Conservation (phyloP, 1,140 invertebrate genomes). For the Cotesia typhae region DNA sequence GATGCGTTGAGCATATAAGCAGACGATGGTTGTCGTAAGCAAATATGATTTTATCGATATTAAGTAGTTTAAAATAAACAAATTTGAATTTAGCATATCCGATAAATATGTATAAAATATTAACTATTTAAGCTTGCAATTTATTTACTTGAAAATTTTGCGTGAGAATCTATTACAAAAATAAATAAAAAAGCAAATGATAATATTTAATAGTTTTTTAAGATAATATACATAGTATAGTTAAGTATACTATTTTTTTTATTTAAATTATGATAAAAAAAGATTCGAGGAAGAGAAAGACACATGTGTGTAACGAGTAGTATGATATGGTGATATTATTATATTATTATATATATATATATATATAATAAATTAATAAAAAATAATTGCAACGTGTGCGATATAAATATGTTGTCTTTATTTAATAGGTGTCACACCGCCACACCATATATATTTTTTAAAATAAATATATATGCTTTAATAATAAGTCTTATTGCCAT, state of each 20-base stretch:
- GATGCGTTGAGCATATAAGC: constrained; percentile 51
- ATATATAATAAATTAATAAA: too few relatives aligned
- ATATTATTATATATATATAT: too few relatives aligned
- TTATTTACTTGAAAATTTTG: too few relatives aligned
- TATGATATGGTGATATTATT: too few relatives aligned
- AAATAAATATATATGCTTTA: constrained; percentile 40
- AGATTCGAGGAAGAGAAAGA: too few relatives aligned
- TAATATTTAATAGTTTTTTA: too few relatives aligned
- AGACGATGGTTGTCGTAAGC: constrained; percentile 22
- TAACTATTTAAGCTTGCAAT: constrained; percentile 1
- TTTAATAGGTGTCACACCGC: background rate
- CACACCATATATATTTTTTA: constrained; percentile 1
- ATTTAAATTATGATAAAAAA: too few relatives aligned
- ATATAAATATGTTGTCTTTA: background rate
- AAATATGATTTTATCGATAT: constrained; percentile 1
- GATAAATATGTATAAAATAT: background rate
- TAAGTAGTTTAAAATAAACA: background rate
- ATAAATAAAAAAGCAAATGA: too few relatives aligned
- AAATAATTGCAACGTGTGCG: background rate
- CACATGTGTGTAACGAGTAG: too few relatives aligned
- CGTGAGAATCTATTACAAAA: too few relatives aligned
- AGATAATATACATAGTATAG: too few relatives aligned
- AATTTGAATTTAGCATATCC: constrained; percentile 1
- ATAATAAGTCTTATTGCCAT: constrained; percentile 44
- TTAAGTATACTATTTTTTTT: too few relatives aligned